Evolutionary conservation across 2,797 vertebrate species (phyloP).

Genomic region (Syngnathus acus): DNA sequence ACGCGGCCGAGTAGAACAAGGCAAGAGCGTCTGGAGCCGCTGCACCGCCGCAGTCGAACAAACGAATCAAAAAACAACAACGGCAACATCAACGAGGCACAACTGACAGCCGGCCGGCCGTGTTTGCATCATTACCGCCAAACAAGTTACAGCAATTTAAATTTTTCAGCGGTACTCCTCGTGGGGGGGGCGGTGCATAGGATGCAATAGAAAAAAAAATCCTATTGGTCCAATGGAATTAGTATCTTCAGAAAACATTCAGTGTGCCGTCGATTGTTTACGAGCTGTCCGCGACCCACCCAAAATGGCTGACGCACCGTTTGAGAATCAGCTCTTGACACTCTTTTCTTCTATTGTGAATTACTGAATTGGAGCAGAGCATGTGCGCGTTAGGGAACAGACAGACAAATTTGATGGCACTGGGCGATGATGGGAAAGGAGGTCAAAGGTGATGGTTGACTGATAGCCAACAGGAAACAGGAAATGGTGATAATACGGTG

Average conservation of each 20-base stretch:
- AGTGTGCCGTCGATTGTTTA: background rate
- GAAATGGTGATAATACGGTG: background rate
- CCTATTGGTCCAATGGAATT: too few species aligned
- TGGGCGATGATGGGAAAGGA: conserved; percentile 15
- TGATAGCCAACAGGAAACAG: conserved; percentile 10
- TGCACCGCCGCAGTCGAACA: conserved; percentile 8
- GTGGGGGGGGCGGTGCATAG: too few species aligned
- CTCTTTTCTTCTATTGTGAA: conserved; percentile 14
- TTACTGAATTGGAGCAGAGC: conserved; percentile 46
- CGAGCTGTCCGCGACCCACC: too few species aligned
- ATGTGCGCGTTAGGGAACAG: conserved; percentile 21
- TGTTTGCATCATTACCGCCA: too few species aligned
- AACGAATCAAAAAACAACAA: conserved; percentile 4
- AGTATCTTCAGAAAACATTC: too few species aligned
- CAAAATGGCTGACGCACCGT: too few species aligned
- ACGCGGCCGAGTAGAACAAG: conserved; percentile 49
- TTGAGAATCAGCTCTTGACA: background rate
- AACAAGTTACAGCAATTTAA: too few species aligned
- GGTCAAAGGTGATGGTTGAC: conserved; percentile 19
- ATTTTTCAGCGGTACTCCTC: too few species aligned
- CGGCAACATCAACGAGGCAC: background rate
- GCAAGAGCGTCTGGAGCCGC: conserved; percentile 36
- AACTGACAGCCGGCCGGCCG: too few species aligned
- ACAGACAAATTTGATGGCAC: conserved; percentile 8
- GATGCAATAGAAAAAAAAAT: too few species aligned